A percentile compares a stretch with the other conserved stretches of the same genome.
Conservation (phyloP, 2,797 vertebrate genomes). For the Hydrophis major region DNA sequence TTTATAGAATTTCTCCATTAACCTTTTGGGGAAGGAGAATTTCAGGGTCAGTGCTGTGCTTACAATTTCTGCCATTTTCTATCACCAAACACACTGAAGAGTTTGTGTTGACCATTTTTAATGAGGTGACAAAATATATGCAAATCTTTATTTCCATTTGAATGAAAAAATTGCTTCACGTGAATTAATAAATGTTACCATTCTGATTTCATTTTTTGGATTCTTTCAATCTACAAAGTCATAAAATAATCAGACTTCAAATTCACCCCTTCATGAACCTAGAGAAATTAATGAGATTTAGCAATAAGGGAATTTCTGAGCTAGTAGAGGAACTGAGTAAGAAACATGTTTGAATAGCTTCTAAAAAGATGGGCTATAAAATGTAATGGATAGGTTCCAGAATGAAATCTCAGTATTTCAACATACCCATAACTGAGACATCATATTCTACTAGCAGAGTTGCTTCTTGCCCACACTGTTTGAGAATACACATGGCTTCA, state of each 20-base stretch:
- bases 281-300: constrained; percentile 53
- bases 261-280: constrained; percentile 65
- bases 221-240: constrained; percentile 50
- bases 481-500: constrained; percentile 96
- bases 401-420: neutral
- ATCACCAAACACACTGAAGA: constrained; percentile 32
- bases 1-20: constrained; percentile 12
- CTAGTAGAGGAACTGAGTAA: constrained; percentile 24
- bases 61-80: constrained; percentile 23
- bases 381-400: constrained; percentile 3
- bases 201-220: constrained; percentile 45
- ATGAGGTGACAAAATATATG: constrained; percentile 25
- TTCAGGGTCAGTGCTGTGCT: neutral
- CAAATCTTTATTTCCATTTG: constrained; percentile 50
- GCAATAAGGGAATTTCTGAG: constrained; percentile 38
- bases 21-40: neutral
- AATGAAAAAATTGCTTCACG: neutral
- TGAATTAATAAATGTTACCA: constrained; percentile 56
- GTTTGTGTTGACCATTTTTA: constrained; percentile 38
- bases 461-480: constrained; percentile 95
- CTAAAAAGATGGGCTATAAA: constrained; percentile 44
- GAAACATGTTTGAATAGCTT: constrained; percentile 41
- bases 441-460: constrained; percentile 94
- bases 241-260: constrained; percentile 50
- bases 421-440: constrained; percentile 96